Base-by-base conservation (phyloP, 1,140 invertebrate species). In the Dreissena polymorpha region DNA sequence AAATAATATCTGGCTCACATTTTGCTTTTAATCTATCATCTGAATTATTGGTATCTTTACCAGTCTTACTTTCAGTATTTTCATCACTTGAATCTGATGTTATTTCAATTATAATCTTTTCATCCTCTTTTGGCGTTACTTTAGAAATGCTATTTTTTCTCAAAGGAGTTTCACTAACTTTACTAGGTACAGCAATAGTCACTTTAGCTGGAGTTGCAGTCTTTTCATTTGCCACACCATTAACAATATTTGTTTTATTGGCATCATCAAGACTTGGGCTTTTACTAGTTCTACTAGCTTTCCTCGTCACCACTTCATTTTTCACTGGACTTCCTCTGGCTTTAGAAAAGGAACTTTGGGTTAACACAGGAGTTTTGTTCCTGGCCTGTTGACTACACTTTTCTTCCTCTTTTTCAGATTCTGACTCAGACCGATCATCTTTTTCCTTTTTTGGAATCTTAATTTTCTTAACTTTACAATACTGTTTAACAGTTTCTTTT, bases 31-130 rank as follows among this genome's bases (percentile, higher is more conserved):
- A 12, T 16, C 21, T 25, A 0, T 57, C 14, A 10, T 53, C 18
- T 12, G 23, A 5, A 21, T 55, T 49, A 50, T 18, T 68, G 49
- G 64, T 69, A 18, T 55, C 73, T 55, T 68, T 25, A 73, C 63
- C 71, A 67, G n/a, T 67, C 23, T 80, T 39, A 68, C 73, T 75
- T 13, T 51, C 51, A 75, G 64, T 51, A 50, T 63, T 75, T 63
- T 65, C 84, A 29, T 81, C 57, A 39, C 67, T 70, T 18, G 65
- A 64, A 6, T 80, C 78, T 12, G 76, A 78, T 21, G 68, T 49
- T 51, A 78, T 78, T 78, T 80, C 78, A 64, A 80, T 80, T n/a
- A 72, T 68, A 39, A 29, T 23, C 13, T 64, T 49, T 23, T 70
- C 69, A 60, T 80, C 55, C 5, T 65, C 57, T 53, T 49, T 49